phyloP scores from a whole-genome alignment of 2,888 invertebrate genomes.

The Trissolcus brochymenae region DNA sequence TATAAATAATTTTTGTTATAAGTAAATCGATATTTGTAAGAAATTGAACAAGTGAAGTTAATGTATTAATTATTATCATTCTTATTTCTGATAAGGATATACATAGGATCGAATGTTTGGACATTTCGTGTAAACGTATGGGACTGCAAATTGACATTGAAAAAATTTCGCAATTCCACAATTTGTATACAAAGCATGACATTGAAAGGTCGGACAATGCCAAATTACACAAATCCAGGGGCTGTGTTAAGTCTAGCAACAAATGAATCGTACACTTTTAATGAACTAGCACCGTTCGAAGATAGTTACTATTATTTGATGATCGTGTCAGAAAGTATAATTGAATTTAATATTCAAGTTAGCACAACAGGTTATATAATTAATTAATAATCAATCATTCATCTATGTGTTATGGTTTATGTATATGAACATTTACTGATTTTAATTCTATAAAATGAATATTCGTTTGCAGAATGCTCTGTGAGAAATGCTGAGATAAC shows the following conservation, averaged over 20 bases:
- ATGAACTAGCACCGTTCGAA: constrained; percentile 74
- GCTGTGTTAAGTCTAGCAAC: constrained; percentile 67
- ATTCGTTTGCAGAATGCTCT: constrained; percentile 65
- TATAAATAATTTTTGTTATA: constrained; percentile 58
- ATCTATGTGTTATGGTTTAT: neutral
- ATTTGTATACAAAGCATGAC: constrained; percentile 74
- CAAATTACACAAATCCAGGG: constrained; percentile 67
- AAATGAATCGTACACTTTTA: constrained; percentile 70
- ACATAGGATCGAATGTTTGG: constrained; percentile 76
- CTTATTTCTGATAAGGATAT: constrained; percentile 71
- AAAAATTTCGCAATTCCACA: constrained; percentile 58
- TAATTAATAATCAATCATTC: neutral
- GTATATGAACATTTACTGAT: neutral
- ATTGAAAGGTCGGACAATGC: constrained; percentile 73
- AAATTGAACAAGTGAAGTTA: constrained; percentile 11
- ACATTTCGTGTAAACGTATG: constrained; percentile 74
- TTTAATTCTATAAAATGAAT: neutral
- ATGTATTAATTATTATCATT: too few relatives aligned
- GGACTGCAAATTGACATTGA: constrained; percentile 73
- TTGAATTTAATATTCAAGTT: constrained; percentile 74
- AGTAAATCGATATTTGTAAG: neutral
- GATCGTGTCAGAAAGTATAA: constrained; percentile 74
- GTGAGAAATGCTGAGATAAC: constrained; percentile 60
- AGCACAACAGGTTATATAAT: constrained; percentile 65
- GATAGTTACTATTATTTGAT: constrained; percentile 77